phyloP scores from a whole-genome alignment of 2,797 vertebrate genomes.

The Pantherophis vulpinus region DNA sequence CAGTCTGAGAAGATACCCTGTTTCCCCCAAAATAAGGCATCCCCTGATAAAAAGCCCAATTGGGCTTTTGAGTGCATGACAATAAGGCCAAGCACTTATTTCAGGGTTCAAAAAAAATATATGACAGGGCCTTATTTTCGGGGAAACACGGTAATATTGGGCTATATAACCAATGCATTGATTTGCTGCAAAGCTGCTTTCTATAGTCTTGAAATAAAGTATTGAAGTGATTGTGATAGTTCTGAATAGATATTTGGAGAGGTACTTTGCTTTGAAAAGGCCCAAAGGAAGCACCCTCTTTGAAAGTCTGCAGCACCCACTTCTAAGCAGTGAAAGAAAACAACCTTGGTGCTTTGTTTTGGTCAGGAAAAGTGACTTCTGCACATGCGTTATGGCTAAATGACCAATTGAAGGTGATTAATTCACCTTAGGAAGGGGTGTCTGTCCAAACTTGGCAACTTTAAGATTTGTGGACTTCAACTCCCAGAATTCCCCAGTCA shows the following conservation, averaged over 20 bases:
- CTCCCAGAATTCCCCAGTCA: background rate
- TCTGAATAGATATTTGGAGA: background rate
- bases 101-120: too few relatives aligned
- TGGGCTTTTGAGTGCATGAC: too few relatives aligned
- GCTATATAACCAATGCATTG: background rate
- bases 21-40: too few relatives aligned
- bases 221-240: background rate
- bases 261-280: background rate
- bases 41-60: too few relatives aligned
- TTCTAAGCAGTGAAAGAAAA: background rate
- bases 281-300: background rate
- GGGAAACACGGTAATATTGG: background rate
- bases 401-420: background rate
- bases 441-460: background rate
- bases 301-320: background rate
- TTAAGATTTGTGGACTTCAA: background rate
- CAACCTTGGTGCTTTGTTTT: background rate
- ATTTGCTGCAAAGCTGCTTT: background rate
- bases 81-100: too few relatives aligned
- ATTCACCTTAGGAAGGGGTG: background rate
- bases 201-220: background rate
- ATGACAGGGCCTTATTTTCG: too few relatives aligned
- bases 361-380: background rate
- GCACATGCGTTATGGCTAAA: background rate
- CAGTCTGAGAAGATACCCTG: background rate